Percentiles rank a stretch among this genome's conserved stretches.
phyloP scores from a whole-genome alignment of 1,140 invertebrate genomes.

The Metaphire vulgaris region DNA sequence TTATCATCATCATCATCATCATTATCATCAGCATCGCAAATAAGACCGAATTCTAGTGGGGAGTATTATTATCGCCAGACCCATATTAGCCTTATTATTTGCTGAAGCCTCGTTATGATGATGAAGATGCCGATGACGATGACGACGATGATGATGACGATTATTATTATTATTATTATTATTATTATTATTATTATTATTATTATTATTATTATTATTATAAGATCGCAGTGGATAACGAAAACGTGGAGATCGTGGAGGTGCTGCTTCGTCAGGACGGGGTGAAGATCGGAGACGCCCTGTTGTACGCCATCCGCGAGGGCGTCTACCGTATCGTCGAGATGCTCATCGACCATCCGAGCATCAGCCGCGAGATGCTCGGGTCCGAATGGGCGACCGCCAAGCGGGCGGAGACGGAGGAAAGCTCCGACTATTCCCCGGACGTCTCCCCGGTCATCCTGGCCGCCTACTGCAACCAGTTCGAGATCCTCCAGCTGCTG shows the following conservation, averaged over 20 bases:
- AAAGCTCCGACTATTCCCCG: constrained; percentile 53
- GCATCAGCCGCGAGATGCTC: constrained; percentile 54
- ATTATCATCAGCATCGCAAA: too few species aligned
- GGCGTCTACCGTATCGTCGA: constrained; percentile 59
- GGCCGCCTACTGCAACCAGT: constrained; percentile 55
- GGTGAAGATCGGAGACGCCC: constrained; percentile 54
- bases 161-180: too few species aligned
- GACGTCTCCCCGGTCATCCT: too few species aligned
- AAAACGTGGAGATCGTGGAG: constrained; percentile 51
- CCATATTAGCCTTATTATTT: too few species aligned
- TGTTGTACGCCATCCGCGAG: constrained; percentile 55
- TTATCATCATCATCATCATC: too few species aligned
- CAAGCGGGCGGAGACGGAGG: constrained; percentile 45
- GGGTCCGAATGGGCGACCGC: constrained; percentile 51
- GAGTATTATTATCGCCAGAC: too few species aligned
- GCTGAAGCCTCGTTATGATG: too few species aligned
- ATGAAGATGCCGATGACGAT: too few species aligned
- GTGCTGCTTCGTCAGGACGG: constrained; percentile 51
- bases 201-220: too few species aligned
- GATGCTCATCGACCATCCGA: constrained; percentile 58
- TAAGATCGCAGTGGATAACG: constrained; percentile 34
- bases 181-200: too few species aligned
- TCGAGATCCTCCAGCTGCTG: constrained; percentile 55
- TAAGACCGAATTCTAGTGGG: too few species aligned
- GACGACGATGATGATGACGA: too few species aligned